phyloP scores from a whole-genome alignment of 2,113 vertebrate species.

The Myotis yumanensis region DNA sequence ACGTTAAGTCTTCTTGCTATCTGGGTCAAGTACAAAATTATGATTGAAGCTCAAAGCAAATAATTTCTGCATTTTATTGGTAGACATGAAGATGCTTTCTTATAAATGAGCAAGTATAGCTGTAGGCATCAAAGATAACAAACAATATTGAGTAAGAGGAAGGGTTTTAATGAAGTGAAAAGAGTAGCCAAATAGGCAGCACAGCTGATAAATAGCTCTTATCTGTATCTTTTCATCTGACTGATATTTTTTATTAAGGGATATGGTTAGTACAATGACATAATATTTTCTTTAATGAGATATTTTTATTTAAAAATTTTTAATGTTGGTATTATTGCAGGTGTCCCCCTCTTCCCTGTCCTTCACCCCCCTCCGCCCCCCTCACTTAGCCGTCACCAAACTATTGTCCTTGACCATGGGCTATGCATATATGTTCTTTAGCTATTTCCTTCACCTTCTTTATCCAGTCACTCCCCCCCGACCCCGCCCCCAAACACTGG shows the following conservation, averaged over 20 bases:
- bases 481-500: too few species aligned
- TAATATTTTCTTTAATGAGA: constrained; percentile 11
- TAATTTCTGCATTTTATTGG: constrained; percentile 52
- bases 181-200: neutral
- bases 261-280: neutral
- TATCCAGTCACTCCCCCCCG: too few species aligned
- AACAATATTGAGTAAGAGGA: constrained; percentile 3
- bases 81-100: constrained; percentile 20
- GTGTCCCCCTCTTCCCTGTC: too few species aligned
- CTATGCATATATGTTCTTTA: too few species aligned
- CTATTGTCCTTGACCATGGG: too few species aligned
- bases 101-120: constrained; percentile 51
- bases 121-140: constrained; percentile 58
- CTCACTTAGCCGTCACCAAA: too few species aligned
- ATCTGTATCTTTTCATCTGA: neutral
- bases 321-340: too few species aligned
- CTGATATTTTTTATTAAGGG: constrained; percentile 22
- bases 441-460: too few species aligned
- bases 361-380: too few species aligned
- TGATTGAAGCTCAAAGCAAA: constrained; percentile 68
- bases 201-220: neutral
- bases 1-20: constrained; percentile 71
- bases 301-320: neutral
- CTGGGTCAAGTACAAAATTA: constrained; percentile 52
- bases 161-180: constrained; percentile 19